Evolutionary conservation across 1,140 invertebrate genomes (phyloP).

Genomic region (Zaprionus inermis): DNA sequence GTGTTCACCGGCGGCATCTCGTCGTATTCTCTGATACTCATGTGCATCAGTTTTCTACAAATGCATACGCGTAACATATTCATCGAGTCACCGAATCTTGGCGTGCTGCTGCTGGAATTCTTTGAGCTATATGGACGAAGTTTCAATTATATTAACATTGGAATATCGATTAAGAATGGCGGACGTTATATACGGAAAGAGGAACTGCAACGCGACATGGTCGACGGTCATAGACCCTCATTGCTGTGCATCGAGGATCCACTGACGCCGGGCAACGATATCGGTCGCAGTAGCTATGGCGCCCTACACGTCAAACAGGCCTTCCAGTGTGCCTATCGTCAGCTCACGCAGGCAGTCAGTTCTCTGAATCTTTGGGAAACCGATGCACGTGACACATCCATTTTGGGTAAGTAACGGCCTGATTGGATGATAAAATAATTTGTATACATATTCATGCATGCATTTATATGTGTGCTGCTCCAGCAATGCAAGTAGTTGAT

Average conservation of each 20-base stretch:
- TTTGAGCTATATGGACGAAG: conserved; percentile 98
- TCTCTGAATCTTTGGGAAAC: conserved; percentile 86
- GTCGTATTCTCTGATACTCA: conserved; percentile 98
- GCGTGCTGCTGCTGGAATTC: conserved; percentile 98
- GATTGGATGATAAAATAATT: neutral
- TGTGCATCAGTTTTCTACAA: conserved; percentile 99
- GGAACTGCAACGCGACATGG: conserved; percentile 95
- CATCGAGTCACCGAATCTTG: conserved; percentile 91
- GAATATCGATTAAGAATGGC: conserved; percentile 96
- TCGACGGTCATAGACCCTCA: conserved; percentile 96
- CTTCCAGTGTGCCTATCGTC: conserved; percentile 97
- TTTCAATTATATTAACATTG: conserved; percentile 98
- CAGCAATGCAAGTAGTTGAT: neutral
- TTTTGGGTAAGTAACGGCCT: conserved; percentile 66
- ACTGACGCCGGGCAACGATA: conserved; percentile 96
- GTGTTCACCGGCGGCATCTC: conserved; percentile 99
- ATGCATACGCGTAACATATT: conserved; percentile 87
- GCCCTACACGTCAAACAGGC: conserved; percentile 95
- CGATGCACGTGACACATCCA: conserved; percentile 84
- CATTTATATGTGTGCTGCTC: neutral
- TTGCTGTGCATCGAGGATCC: conserved; percentile 99
- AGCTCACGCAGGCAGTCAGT: conserved; percentile 92
- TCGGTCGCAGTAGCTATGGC: conserved; percentile 98
- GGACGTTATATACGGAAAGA: conserved; percentile 98
- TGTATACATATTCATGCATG: neutral